These are phyloP conservation scores for Oreochromis spilurus DNA, from an alignment of 2,113 vertebrate species.

Conservation along the genomic window DNA sequence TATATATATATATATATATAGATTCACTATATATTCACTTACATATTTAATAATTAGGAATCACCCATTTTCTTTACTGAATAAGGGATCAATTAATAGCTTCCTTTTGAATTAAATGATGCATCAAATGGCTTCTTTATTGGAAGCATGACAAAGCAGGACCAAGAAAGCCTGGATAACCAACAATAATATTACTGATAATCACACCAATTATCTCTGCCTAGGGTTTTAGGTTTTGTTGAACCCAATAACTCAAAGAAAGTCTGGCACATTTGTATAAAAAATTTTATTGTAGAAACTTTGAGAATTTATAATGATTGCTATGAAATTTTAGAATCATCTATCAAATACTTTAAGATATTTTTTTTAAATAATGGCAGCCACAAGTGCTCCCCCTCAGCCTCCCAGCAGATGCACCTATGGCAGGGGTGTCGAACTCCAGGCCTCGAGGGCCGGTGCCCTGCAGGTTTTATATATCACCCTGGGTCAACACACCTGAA, in stretches of 20 bases:
- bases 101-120: background rate
- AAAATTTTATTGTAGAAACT: background rate
- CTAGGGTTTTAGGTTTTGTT: background rate
- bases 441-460: rapidly evolving
- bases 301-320: background rate
- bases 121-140: background rate
- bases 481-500: rapidly evolving
- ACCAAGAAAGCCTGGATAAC: background rate
- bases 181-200: background rate
- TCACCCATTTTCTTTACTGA: background rate
- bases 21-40: background rate
- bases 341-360: background rate
- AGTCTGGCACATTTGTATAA: background rate
- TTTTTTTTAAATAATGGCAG: background rate
- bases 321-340: background rate
- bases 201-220: background rate
- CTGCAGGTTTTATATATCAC: background rate
- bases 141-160: background rate
- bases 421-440: background rate
- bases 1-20: background rate
- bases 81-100: background rate
- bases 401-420: background rate
- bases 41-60: background rate
- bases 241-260: background rate
- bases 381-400: background rate